phyloP scores from a whole-genome alignment of 2,113 vertebrate species.

The Indicator indicator region DNA sequence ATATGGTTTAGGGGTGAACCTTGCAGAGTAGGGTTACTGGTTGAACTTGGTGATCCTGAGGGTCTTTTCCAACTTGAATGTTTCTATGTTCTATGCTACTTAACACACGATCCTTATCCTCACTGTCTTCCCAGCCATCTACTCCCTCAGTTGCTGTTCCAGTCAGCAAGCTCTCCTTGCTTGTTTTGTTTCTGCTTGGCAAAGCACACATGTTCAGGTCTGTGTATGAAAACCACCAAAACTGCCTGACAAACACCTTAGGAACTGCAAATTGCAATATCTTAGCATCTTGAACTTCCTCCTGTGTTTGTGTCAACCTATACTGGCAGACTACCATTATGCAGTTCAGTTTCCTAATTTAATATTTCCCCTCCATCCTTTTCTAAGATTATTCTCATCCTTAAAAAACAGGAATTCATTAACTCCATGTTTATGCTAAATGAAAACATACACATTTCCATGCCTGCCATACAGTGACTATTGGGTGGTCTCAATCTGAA shows the following conservation, averaged over 20 bases:
- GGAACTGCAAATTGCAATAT: background rate
- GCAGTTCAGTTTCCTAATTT: background rate
- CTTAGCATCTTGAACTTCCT: background rate
- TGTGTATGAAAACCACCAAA: background rate
- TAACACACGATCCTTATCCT: background rate
- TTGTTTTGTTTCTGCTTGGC: background rate
- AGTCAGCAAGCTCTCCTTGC: background rate
- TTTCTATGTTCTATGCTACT: background rate
- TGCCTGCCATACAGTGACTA: background rate
- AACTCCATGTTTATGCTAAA: constrained; percentile 52
- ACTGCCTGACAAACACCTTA: background rate
- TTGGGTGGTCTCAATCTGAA: constrained; percentile 61
- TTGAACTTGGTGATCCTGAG: no score
- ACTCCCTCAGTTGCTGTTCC: background rate
- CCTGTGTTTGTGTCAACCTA: background rate
- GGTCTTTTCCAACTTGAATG: no score
- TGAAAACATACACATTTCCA: constrained; percentile 43
- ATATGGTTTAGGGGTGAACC: no score
- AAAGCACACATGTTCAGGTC: background rate
- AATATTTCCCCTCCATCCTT: background rate
- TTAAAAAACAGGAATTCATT: constrained; percentile 61
- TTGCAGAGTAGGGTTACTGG: no score
- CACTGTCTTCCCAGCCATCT: background rate
- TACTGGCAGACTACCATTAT: background rate
- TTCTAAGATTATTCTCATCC: constrained; percentile 21